Evolutionary conservation across 2,888 invertebrate genomes (phyloP), one percentile per base, ranked within the genome.

Genomic region (Salticus scenicus): DNA sequence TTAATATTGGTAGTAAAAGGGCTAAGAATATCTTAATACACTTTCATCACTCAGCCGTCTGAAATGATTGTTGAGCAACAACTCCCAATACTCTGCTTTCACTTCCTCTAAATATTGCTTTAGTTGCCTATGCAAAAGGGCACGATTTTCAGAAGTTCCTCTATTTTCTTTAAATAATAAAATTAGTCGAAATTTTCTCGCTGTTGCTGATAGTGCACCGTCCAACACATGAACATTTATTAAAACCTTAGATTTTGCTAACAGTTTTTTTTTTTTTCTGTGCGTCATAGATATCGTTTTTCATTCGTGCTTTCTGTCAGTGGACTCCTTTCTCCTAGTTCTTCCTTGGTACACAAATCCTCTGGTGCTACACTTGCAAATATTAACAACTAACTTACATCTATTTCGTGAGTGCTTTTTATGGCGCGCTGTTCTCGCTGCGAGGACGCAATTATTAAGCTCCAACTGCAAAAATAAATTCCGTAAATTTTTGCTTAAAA

Each of bases 51-150:
- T 71, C 27, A 71, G 71, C 71, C 71, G 20, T 20, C 4, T 71
- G 20, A 42, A n/a, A 17, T 71, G 42, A 28, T 71, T 71, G 71
- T 71, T 42, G 14, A 71, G 47, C 0, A 47, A 27, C 71, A 71
- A 71, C 27, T 71, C 42, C 20, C 20, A 27, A 71, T 71, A 71
- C 42, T 71, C 69, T 31, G 69, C 33, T 20, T 69, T n/a, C 8
- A 69, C 31, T 31, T 69, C 69, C 69, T n/a, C n/a, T 47, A 71
- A 71, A 71, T 42, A 71, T 47, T 71, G 47, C 47, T 71, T 71
- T 27, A 41, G 27, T 30, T 71, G 20, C 20, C 41, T 24, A 71
- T 42, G 47, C 30, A 42, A 41, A 47, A 47, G 27, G 37, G n/a
- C 47, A 31, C 37, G 31, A 69, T 69, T 69, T 69, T 20, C n/a